Base-by-base conservation (phyloP, 2,797 vertebrate species). In the Amblyopsis hoosieri region DNA sequence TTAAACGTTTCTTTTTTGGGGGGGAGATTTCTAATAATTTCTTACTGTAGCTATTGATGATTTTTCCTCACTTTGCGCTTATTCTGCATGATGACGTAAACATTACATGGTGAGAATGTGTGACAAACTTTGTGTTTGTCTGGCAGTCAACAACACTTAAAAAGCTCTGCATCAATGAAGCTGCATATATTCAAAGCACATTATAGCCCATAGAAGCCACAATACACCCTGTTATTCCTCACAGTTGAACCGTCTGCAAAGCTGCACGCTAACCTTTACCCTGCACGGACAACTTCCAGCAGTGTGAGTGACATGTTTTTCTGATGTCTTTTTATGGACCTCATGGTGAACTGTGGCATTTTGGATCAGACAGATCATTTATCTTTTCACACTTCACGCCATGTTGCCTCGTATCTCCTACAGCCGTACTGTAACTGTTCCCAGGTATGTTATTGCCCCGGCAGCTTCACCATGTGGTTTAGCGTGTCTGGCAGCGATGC, bases 361-460 rank as follows among this genome's bases (percentile, higher is more conserved):
- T 49, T 62, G 37, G 45, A 42, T 46, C 46, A 29, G 58, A 23
- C 19, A 33, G 11, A 23, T 47, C 17, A 31, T 46, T 54, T 62
- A 9, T 42, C 51, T 62, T 54, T 62, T 45, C 54, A 62, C 60
- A 31, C 3, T 37, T 50, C 23, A 42, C 17, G n/a, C 58, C 5
- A 49, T 59, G 45, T 59, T 49, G 15, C 12, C 42, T n/a, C 11
- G 17, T 12, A 1, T 67, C 69, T 78, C 75, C 72, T 51, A 9
- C 75, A 33, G 13, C 37, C 66, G 71, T 83, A 69, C 29, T 54
- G 82, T 82, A 86, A 89, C 80, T 69, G 61, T 78, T 86, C 80
- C 69, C 80, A 86, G 85, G 85, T 89, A 87, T 89, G 81, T 87
- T 88, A 65, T 87, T 85, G 79, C 74, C 69, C 77, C 74, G 80